Evolutionary conservation across 2,113 vertebrate genomes (phyloP).

Genomic region (Sterna hirundo): DNA sequence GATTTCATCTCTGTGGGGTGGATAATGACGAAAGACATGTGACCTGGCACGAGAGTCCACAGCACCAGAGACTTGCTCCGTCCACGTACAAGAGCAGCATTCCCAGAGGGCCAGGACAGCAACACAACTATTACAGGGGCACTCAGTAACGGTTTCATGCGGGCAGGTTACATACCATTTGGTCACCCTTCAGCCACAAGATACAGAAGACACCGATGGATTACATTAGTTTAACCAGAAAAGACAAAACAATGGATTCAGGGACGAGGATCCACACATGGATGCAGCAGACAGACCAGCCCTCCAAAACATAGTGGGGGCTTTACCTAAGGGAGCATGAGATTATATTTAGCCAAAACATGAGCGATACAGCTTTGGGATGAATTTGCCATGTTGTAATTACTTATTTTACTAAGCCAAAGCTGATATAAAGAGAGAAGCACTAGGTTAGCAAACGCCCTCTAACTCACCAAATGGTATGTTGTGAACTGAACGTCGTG

Average conservation of each 20-base stretch:
- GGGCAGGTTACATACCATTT: neutral
- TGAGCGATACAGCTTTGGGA: neutral
- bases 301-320: rapidly evolving
- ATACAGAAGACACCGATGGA: neutral
- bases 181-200: neutral
- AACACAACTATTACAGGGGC: too few species aligned
- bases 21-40: too few species aligned
- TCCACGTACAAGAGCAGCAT: too few species aligned
- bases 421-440: neutral
- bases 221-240: neutral
- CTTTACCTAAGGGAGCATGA: neutral
- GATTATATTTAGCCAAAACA: neutral
- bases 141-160: too few species aligned
- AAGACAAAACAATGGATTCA: neutral
- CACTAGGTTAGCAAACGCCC: neutral
- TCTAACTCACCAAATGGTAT: neutral
- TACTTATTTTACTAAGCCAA: neutral
- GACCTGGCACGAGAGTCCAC: too few species aligned
- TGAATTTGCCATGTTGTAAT: rapidly evolving
- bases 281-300: neutral
- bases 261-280: neutral
- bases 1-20: too few species aligned
- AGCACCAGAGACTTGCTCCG: too few species aligned
- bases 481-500: neutral
- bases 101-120: too few species aligned